Percentiles rank a stretch among this genome's conserved stretches.
phyloP scores from a whole-genome alignment of 92 coral and sea anemone genomes.

The Nematostella vectensis region DNA sequence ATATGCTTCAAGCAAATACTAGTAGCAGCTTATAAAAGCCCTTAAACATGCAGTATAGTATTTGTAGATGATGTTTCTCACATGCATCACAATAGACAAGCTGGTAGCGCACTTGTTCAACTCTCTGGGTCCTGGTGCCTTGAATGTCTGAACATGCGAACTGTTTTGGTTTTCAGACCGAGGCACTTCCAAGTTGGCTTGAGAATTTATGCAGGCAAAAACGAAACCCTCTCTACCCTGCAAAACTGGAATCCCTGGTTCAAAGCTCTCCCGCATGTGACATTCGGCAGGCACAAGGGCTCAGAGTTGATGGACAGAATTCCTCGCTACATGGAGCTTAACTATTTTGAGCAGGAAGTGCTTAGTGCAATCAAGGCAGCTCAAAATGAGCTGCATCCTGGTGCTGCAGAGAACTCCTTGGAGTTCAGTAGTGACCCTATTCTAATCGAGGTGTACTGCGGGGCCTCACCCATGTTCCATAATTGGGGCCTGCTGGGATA shows the following conservation, averaged over 20 bases:
- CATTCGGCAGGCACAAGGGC: constrained; percentile 73
- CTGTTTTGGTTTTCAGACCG: constrained; percentile 65
- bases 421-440: constrained; percentile 83
- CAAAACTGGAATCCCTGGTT: constrained; percentile 99
- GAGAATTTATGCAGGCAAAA: constrained; percentile 75
- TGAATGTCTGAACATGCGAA: not conserved
- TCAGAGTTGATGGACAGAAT: constrained; percentile 32
- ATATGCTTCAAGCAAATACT: too few relatives aligned
- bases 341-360: constrained; percentile 48
- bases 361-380: constrained; percentile 46
- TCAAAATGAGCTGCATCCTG: constrained; percentile 53
- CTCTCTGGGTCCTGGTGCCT: not conserved
- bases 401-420: constrained; percentile 66
- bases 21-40: too few relatives aligned
- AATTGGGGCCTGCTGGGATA: constrained; percentile 87
- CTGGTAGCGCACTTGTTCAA: not conserved
- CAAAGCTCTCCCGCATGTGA: constrained; percentile 67
- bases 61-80: not conserved
- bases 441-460: constrained; percentile 71
- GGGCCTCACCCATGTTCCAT: constrained; percentile 71
- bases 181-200: constrained; percentile 87
- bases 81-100: not conserved
- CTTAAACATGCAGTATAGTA: too few relatives aligned
- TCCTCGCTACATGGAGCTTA: constrained; percentile 58
- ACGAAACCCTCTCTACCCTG: constrained; percentile 35